A percentile compares a stretch with the other conserved stretches of the same genome.
These are phyloP conservation scores for Podocnemis expansa DNA, from an alignment of 2,113 vertebrate genomes.

Conservation along the genomic window DNA sequence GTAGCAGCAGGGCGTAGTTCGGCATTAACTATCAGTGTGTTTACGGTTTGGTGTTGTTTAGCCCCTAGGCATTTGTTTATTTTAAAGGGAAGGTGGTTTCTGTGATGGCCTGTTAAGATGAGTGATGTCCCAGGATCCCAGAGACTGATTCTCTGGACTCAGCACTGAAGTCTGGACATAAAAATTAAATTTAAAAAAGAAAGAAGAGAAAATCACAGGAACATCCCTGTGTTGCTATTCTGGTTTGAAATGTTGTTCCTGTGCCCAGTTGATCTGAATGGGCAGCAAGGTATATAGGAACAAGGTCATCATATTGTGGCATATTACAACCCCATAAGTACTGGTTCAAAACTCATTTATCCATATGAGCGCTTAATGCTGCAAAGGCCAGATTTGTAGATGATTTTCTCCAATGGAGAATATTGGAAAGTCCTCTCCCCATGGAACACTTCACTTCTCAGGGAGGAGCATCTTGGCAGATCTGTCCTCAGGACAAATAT, in stretches of 20 bases:
- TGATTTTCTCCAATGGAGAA: neutral
- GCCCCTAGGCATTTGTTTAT: neutral
- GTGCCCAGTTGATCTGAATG: neutral
- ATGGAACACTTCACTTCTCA: neutral
- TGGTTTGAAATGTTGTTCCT: neutral
- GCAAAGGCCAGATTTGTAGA: neutral
- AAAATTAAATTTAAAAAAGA: conserved; percentile 18
- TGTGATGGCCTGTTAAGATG: conserved; percentile 18
- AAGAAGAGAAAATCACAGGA: neutral
- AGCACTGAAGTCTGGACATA: conserved; percentile 26
- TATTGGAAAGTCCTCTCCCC: neutral
- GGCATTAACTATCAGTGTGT: neutral
- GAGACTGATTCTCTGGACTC: neutral
- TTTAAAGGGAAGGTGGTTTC: conserved; percentile 13
- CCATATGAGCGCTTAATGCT: neutral
- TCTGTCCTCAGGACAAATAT: neutral
- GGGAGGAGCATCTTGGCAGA: neutral
- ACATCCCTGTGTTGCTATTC: neutral
- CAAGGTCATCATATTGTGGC: neutral
- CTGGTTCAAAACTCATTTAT: neutral
- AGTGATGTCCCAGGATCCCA: neutral
- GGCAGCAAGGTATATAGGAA: neutral
- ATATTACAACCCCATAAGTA: neutral
- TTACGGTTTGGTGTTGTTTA: conserved; percentile 27
- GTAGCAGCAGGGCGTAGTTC: neutral